Conservation (phyloP, 2,888 invertebrate species). For the Pristionchus mayeri region DNA sequence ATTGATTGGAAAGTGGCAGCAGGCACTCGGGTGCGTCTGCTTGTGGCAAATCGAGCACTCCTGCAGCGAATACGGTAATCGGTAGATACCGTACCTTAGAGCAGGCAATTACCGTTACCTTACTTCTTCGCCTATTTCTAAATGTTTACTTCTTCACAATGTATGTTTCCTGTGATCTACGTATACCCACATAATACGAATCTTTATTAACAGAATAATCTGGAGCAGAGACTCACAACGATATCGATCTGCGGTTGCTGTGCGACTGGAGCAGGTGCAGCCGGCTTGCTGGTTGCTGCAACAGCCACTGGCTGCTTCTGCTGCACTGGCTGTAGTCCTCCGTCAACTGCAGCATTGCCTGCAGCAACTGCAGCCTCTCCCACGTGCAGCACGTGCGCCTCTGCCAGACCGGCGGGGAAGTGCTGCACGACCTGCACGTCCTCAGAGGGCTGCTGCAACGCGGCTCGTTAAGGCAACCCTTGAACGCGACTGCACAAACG, state of each 20-base stretch:
- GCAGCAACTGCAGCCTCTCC: not conserved
- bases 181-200: too few relatives aligned
- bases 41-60: constrained; percentile 11
- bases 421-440: not conserved
- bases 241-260: not conserved
- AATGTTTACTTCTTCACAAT: too few relatives aligned
- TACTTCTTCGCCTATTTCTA: too few relatives aligned
- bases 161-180: too few relatives aligned
- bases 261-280: not conserved
- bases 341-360: not conserved
- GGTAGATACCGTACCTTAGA: too few relatives aligned
- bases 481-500: too few relatives aligned
- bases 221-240: not conserved
- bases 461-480: too few relatives aligned
- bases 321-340: not conserved
- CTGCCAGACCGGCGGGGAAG: not conserved
- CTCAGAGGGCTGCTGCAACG: not conserved
- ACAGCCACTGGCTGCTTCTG: not conserved
- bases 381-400: constrained; percentile 14
- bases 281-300: constrained; percentile 2
- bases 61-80: not conserved
- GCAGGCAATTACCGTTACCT: too few relatives aligned
- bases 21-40: not conserved
- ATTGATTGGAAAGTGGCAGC: constrained; percentile 31
- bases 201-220: not conserved